phyloP scores from a whole-genome alignment of 1,140 invertebrate genomes.

The Drosophila virilis region DNA sequence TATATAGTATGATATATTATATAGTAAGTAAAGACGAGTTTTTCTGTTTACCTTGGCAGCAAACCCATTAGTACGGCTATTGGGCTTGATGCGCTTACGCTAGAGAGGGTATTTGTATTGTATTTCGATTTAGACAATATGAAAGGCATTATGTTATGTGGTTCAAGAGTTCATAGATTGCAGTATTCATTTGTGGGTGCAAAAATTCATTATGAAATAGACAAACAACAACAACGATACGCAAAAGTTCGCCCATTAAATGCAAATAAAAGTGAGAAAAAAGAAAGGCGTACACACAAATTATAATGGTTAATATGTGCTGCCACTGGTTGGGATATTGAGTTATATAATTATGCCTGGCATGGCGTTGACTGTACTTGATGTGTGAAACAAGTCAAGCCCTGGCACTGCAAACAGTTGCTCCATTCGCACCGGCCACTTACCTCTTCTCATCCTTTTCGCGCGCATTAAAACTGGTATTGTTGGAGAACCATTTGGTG shows the following conservation, averaged over 20 bases:
- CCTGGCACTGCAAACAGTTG: constrained; percentile 25
- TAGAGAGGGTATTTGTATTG: constrained; percentile 63
- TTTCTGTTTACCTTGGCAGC: constrained; percentile 90
- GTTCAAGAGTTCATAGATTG: constrained; percentile 60
- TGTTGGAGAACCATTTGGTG: constrained; percentile 93
- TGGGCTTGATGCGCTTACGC: constrained; percentile 87
- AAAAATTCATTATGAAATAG: constrained; percentile 69
- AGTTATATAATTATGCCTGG: constrained; percentile 1
- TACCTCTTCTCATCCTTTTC: constrained; percentile 89
- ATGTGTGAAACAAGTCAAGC: constrained; percentile 51
- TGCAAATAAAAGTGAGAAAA: constrained; percentile 80
- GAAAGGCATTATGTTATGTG: constrained; percentile 75
- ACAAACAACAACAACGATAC: constrained; percentile 54
- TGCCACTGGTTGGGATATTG: constrained; percentile 32
- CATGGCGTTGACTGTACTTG: constrained; percentile 64
- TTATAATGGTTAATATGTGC: constrained; percentile 68
- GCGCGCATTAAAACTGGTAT: constrained; percentile 87
- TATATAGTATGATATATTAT: constrained; percentile 11
- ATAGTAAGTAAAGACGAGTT: constrained; percentile 40
- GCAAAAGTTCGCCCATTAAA: constrained; percentile 55
- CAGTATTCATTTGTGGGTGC: constrained; percentile 65
- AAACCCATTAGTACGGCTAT: constrained; percentile 93
- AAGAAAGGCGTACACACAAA: constrained; percentile 71
- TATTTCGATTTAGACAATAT: constrained; percentile 42
- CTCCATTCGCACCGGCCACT: constrained; percentile 62